Evolutionary conservation across 2,113 vertebrate species (phyloP).

Genomic region (Xenopus laevis): DNA sequence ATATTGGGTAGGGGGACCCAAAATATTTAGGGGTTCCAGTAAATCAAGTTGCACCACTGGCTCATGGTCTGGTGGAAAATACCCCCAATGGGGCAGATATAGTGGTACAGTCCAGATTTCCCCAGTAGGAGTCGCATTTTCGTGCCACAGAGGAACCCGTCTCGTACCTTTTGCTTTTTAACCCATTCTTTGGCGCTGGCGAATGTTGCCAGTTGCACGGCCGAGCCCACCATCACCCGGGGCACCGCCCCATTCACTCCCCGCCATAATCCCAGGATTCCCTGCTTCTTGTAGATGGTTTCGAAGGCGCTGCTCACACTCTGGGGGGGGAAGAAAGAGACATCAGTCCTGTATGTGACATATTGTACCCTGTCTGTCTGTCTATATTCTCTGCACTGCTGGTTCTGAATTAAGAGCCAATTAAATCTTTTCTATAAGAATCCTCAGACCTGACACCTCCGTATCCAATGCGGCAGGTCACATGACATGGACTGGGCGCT

Average conservation of each 20-base stretch:
- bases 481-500: background rate
- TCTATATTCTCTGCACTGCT: background rate
- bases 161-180: conserved; percentile 61
- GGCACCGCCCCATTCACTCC: conserved; percentile 85
- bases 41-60: too few species aligned
- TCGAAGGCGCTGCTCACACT: conserved; percentile 71
- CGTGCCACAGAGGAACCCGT: too few species aligned
- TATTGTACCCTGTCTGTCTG: background rate
- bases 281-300: conserved; percentile 82
- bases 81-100: too few species aligned
- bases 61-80: too few species aligned
- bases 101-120: too few species aligned
- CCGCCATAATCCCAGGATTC: conserved; percentile 82
- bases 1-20: too few species aligned
- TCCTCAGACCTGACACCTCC: too few species aligned
- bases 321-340: conserved; percentile 58
- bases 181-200: conserved; percentile 84
- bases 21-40: too few species aligned
- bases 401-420: background rate
- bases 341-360: background rate
- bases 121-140: too few species aligned
- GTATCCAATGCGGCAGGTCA: too few species aligned
- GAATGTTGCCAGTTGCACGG: conserved; percentile 86
- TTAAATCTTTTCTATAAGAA: too few species aligned
- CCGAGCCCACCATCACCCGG: conserved; percentile 87